Percentiles rank a stretch among this genome's conserved stretches.
Evolutionary conservation across 1,140 invertebrate genomes (phyloP).

Genomic region (Eciton burchellii): DNA sequence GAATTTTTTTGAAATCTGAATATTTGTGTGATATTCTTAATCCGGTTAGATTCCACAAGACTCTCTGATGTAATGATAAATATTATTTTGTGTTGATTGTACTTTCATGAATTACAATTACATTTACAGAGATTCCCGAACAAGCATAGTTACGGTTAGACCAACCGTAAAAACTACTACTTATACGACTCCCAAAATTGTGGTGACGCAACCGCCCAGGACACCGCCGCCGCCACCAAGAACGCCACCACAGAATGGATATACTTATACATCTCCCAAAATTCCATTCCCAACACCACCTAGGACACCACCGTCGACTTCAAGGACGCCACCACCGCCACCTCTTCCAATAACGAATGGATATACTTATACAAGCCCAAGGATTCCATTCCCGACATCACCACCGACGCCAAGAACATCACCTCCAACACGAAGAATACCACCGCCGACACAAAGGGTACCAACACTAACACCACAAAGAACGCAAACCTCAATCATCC

Average conservation of each 20-base stretch:
- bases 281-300: conserved; percentile 2
- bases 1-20: neutral
- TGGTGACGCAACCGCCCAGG: conserved; percentile 19
- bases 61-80: neutral
- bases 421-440: conserved; percentile 9
- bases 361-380: conserved; percentile 16
- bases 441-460: too few species aligned
- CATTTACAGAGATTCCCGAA: conserved; percentile 1
- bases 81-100: neutral
- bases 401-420: conserved; percentile 10
- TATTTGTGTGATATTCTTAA: neutral
- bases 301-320: neutral
- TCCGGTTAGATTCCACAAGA: neutral
- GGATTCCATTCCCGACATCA: conserved; percentile 21
- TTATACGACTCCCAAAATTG: neutral
- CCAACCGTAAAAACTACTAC: neutral
- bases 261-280: conserved; percentile 17
- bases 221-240: conserved; percentile 14
- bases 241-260: too few species aligned
- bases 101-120: conserved; percentile 9
- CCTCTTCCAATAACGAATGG: neutral
- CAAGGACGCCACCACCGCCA: too few species aligned
- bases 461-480: too few species aligned
- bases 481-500: too few species aligned
- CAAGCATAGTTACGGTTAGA: neutral